Percentiles rank a stretch among this genome's conserved stretches.
Conservation (phyloP, 1,140 invertebrate species). For the Panagrolaimus sp. region DNA sequence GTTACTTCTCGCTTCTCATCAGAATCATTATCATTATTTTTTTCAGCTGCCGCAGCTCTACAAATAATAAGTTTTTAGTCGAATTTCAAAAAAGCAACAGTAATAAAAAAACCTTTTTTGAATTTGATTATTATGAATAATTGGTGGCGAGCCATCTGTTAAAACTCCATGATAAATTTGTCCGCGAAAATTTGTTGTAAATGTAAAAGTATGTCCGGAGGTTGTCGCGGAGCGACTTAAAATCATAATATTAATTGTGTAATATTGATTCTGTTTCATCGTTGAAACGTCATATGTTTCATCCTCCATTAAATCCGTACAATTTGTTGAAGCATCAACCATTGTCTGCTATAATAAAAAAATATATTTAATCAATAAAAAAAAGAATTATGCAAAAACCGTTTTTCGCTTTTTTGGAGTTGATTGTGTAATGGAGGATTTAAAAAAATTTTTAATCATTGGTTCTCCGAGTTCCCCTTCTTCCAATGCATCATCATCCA, state of each 20-base stretch:
- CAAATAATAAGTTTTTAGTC: not conserved
- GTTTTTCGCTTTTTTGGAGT: not conserved
- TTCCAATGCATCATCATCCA: no score
- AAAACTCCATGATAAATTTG: not conserved
- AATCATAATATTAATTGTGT: not conserved
- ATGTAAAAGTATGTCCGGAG: not conserved
- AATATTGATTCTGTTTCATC: not conserved
- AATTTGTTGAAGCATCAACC: conserved; percentile 12
- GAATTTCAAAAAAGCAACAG: not conserved
- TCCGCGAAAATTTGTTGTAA: not conserved
- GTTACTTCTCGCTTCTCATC: not conserved
- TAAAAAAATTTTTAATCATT: conserved; percentile 8
- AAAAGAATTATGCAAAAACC: not conserved
- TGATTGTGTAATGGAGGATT: not conserved
- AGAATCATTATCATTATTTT: not conserved
- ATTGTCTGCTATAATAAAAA: not conserved
- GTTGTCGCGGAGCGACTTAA: not conserved
- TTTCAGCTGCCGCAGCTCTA: conserved; percentile 2
- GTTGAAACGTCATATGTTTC: not conserved
- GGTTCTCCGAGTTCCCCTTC: not conserved
- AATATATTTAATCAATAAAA: not conserved
- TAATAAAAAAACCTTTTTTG: conserved; percentile 2
- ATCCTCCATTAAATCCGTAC: not conserved
- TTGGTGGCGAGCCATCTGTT: not conserved
- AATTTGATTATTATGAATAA: conserved; percentile 6